Base-by-base conservation (phyloP, 2,888 invertebrate genomes). In the Mongoloraphidia duomilia region DNA sequence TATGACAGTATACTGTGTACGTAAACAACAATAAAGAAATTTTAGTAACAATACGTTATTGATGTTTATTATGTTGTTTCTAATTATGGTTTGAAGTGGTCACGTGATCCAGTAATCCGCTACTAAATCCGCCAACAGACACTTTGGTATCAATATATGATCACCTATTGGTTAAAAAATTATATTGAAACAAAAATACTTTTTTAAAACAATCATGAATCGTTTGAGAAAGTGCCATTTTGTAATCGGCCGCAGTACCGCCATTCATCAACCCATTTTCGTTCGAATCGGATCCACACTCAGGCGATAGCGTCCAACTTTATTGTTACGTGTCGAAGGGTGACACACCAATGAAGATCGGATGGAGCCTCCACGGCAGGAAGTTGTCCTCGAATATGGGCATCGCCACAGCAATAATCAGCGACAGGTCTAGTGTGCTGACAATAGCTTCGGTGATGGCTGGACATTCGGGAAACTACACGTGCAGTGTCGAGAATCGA, bases 291-390 rank as follows among this genome's bases (percentile, higher is more conserved):
- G 70, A 71, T 53, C 67, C 71, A 9, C 59, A 57, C 45, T 46
- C 56, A 33, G 62, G 61, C 1, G 61, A 62, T 37, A 60, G 56
- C 41, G 56, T 57, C 9, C 59, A 59, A 52, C 33, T 52, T 34
- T 48, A 37, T 13, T 52, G 50, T 41, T 49, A 50, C 34, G 50
- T 52, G 34, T 46, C 76, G 53, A 81, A 82, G 67, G 84, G 88
- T 53, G 87, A 88, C 67, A 70, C 78, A 49, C 87, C 87, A 2
- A 72, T 88, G 61, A 74, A 74, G 50, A 79, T 87, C 45, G 71
- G 73, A 17, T 88, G 87, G 87, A 76, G 76, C 45, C 80, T 84
- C 57, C 80, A 86, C 65, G 80, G 81, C 40, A 68, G 74, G 60
- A 74, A 75, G 43, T 59, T 71, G 8, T 55, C 57, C 38, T 50